Evolutionary conservation across 2,888 invertebrate genomes (phyloP).

Genomic region (Nemotelus pantherinus): DNA sequence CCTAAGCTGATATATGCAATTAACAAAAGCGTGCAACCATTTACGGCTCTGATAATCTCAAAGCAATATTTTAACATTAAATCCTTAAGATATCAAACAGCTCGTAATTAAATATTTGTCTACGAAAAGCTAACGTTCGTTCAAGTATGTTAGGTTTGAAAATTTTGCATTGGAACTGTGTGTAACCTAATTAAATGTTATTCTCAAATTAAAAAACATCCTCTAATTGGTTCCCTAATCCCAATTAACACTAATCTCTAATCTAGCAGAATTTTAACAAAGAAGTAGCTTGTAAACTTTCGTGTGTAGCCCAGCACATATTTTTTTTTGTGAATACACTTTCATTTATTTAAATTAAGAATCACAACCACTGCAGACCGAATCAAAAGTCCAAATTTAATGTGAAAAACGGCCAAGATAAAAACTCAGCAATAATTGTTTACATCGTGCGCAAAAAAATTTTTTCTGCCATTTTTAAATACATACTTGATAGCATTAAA

Average conservation of each 20-base stretch:
- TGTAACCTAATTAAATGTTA: slow-evolving; percentile 20
- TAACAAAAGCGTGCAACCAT: background rate
- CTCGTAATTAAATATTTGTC: slow-evolving; percentile 26
- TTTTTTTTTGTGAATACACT: too few species aligned
- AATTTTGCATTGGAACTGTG: slow-evolving; percentile 2
- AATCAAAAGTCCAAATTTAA: too few species aligned
- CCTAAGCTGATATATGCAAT: slow-evolving; percentile 23
- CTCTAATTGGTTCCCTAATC: background rate
- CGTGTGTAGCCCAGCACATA: too few species aligned
- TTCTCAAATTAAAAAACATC: background rate
- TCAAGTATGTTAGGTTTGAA: background rate
- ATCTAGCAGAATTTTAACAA: background rate
- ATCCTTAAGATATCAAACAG: slow-evolving; percentile 39
- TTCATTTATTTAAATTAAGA: too few species aligned
- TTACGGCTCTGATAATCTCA: background rate
- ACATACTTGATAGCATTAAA: too few species aligned
- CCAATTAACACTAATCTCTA: background rate
- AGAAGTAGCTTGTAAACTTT: too few species aligned
- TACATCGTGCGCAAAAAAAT: too few species aligned
- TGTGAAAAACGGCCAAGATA: too few species aligned
- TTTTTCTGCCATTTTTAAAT: too few species aligned
- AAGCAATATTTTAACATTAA: background rate
- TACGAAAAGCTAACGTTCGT: slow-evolving; percentile 6
- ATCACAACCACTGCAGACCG: too few species aligned
- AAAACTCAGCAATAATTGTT: too few species aligned